Conservation (phyloP, 2,797 vertebrate species). For the Eutrigla gurnardus region DNA sequence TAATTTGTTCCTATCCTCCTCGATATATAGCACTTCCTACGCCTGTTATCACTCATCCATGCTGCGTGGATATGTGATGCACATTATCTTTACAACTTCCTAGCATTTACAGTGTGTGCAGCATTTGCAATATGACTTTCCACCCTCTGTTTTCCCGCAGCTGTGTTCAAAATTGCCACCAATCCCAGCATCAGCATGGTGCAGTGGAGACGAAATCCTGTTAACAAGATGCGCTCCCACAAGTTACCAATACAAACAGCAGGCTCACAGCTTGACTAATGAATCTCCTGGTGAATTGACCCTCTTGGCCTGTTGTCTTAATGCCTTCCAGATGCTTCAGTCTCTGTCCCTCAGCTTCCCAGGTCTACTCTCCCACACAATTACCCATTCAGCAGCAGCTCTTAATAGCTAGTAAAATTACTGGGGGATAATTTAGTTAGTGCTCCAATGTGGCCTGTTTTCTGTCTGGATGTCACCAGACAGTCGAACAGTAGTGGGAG, state of each 20-base stretch:
- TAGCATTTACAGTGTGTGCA: slow-evolving; percentile 31
- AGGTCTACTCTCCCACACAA: slow-evolving; percentile 55
- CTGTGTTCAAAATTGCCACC: slow-evolving; percentile 58
- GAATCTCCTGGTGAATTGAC: slow-evolving; percentile 63
- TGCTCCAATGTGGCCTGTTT: slow-evolving; percentile 49
- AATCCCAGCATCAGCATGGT: slow-evolving; percentile 62
- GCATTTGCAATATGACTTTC: slow-evolving; percentile 34
- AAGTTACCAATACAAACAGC: slow-evolving; percentile 71
- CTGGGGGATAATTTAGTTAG: slow-evolving; percentile 59
- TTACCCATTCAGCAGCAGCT: slow-evolving; percentile 61
- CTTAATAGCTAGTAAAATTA: slow-evolving; percentile 57
- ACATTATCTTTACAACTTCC: slow-evolving; percentile 34
- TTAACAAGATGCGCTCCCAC: slow-evolving; percentile 65
- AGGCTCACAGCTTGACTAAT: slow-evolving; percentile 65
- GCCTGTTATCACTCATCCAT: slow-evolving; percentile 47
- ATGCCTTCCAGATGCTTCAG: slow-evolving; percentile 76
- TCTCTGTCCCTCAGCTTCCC: slow-evolving; percentile 62
- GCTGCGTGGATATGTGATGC: slow-evolving; percentile 25
- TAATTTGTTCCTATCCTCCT: slow-evolving; percentile 42
- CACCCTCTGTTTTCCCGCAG: slow-evolving; percentile 40
- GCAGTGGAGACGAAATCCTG: slow-evolving; percentile 49
- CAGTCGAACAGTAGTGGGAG: slow-evolving; percentile 37
- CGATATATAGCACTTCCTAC: slow-evolving; percentile 47
- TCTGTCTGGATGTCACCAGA: slow-evolving; percentile 54
- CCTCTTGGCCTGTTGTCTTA: slow-evolving; percentile 67